A percentile compares a stretch with the other conserved stretches of the same genome.
Conservation (phyloP, 2,113 vertebrate species). For the Acinonyx jubatus region DNA sequence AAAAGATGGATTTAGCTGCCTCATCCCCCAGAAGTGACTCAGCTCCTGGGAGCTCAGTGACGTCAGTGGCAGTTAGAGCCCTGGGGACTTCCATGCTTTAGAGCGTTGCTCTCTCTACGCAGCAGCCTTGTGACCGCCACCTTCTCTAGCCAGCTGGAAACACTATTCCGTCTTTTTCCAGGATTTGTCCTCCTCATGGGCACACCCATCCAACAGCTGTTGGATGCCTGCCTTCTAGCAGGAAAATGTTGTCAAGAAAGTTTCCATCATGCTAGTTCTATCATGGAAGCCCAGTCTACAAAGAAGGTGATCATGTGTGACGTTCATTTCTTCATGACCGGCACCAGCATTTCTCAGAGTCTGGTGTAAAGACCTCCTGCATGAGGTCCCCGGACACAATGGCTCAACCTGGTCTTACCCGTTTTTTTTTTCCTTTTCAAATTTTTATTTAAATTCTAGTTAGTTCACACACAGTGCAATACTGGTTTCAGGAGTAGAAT, state of each 20-base stretch:
- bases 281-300: neutral
- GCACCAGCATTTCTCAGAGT: neutral
- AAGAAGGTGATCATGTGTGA: accelerated
- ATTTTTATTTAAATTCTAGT: no score
- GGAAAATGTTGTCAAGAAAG: neutral
- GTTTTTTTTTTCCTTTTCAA: no score
- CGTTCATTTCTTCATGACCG: neutral
- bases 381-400: neutral
- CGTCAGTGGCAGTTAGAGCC: neutral
- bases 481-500: no score
- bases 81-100: neutral
- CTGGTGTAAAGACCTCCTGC: neutral
- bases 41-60: slow-evolving; percentile 34
- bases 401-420: neutral
- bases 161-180: neutral
- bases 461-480: no score
- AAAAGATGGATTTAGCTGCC: slow-evolving; percentile 66
- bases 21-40: slow-evolving; percentile 71
- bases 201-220: neutral
- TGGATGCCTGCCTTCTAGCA: neutral
- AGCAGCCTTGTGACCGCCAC: neutral
- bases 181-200: neutral
- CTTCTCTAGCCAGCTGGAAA: neutral
- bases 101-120: neutral
- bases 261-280: neutral